A percentile compares a stretch with the other conserved stretches of the same genome.
Evolutionary conservation across 1,140 invertebrate genomes (phyloP).

Genomic region (Caenorhabditis latens): DNA sequence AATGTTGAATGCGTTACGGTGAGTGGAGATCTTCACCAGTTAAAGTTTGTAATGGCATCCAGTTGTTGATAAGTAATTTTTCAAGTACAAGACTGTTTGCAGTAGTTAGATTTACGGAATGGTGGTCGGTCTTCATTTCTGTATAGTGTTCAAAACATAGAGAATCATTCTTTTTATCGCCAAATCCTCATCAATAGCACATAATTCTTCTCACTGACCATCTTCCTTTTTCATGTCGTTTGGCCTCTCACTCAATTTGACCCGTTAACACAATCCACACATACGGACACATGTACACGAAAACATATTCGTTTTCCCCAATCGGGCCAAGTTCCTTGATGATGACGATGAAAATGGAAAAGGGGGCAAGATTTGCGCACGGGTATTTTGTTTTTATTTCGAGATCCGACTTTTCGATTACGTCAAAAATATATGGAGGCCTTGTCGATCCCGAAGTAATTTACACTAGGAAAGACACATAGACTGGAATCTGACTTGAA

Average conservation of each 20-base stretch:
- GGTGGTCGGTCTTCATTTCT: no score
- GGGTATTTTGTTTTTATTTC: neutral
- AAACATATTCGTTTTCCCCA: neutral
- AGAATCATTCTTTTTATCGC: no score
- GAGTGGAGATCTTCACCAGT: neutral
- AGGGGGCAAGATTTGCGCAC: neutral
- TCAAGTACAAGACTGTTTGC: neutral
- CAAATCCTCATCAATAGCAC: neutral
- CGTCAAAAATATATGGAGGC: neutral
- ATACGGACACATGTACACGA: neutral
- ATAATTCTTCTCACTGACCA: slow-evolving; percentile 6
- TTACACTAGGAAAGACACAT: neutral
- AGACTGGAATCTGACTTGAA: slow-evolving; percentile 8
- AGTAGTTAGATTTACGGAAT: no score
- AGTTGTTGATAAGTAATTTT: neutral
- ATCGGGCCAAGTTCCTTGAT: neutral
- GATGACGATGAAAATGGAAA: neutral
- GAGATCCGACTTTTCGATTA: slow-evolving; percentile 18
- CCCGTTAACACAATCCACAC: slow-evolving; percentile 28
- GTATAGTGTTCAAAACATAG: no score
- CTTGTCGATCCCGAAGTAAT: neutral
- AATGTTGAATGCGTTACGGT: slow-evolving; percentile 45
- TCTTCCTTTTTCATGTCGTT: neutral
- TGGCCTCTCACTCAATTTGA: neutral
- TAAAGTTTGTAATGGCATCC: no score